Percentiles rank a stretch among this genome's conserved stretches.
Evolutionary conservation across 2,888 invertebrate genomes (phyloP).

Genomic region (Eupithecia tripunctaria): DNA sequence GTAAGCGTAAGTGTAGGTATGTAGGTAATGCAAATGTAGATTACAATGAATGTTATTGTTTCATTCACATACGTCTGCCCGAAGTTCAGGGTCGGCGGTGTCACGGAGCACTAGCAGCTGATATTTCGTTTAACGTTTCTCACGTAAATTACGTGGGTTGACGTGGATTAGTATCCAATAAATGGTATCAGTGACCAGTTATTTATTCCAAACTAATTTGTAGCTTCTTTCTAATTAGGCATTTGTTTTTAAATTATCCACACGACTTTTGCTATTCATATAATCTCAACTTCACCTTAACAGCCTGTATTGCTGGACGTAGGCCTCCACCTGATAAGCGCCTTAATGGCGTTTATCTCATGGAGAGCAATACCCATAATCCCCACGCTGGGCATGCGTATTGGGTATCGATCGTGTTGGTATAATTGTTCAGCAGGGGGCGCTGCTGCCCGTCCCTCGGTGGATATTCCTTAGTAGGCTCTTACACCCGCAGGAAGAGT

Average conservation of each 20-base stretch:
- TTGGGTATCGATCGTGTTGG: no score
- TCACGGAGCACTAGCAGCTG: slow-evolving; percentile 65
- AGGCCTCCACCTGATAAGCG: no score
- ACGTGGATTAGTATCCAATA: neutral
- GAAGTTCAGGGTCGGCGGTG: slow-evolving; percentile 65
- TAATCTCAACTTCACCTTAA: no score
- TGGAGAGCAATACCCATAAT: no score
- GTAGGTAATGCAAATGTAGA: slow-evolving; percentile 37
- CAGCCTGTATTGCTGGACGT: no score
- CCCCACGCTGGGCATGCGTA: no score
- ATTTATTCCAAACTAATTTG: neutral
- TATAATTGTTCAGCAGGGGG: no score
- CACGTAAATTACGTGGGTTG: slow-evolving; percentile 1
- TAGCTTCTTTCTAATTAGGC: neutral
- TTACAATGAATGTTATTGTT: slow-evolving; percentile 67
- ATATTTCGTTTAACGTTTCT: slow-evolving; percentile 51
- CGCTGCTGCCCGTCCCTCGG: no score
- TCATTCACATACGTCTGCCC: slow-evolving; percentile 61
- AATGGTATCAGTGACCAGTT: neutral
- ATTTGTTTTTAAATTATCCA: neutral
- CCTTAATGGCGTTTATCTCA: no score
- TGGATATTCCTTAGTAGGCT: no score
- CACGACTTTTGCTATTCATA: neutral
- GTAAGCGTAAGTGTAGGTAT: slow-evolving; percentile 18
- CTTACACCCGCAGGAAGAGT: no score